phyloP scores from a whole-genome alignment of 2,888 invertebrate genomes.

The Pollenia amentaria region DNA sequence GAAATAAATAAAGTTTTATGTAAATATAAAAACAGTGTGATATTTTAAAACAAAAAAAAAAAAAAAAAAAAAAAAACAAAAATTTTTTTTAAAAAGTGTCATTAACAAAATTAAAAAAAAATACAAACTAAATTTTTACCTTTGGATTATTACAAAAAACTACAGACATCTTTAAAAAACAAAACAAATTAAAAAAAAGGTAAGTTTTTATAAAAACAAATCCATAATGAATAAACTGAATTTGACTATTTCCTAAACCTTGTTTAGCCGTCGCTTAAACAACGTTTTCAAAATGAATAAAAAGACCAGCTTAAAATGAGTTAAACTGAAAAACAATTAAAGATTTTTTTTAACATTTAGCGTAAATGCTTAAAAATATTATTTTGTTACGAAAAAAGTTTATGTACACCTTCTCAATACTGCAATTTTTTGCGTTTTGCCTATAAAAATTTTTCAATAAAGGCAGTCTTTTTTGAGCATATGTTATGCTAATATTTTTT shows the following conservation, averaged over 20 bases:
- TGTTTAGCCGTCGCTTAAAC: conserved; percentile 66
- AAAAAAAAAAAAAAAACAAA: conserved; percentile 40
- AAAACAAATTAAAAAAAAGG: conserved; percentile 21
- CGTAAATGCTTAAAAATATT: no score
- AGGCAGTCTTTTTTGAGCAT: no score
- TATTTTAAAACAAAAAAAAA: conserved; percentile 43
- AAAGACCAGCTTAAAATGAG: not conserved
- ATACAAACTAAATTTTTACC: conserved; percentile 4
- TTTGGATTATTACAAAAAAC: conserved; percentile 49
- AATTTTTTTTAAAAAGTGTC: conserved; percentile 36
- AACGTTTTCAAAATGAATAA: not conserved
- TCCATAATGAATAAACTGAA: conserved; percentile 5
- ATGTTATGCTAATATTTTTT: no score
- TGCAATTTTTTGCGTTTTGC: no score
- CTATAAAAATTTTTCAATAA: no score
- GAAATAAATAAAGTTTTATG: not conserved
- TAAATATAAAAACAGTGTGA: conserved; percentile 48
- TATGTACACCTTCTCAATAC: no score
- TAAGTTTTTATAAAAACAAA: conserved; percentile 2
- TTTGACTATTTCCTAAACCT: not conserved
- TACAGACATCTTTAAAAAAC: not conserved
- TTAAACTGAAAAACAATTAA: not conserved
- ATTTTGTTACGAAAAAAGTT: no score
- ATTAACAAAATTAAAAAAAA: conserved; percentile 21
- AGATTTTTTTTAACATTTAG: not conserved